Conservation (phyloP, 2,113 vertebrate species). For the Cryptoleucopteryx plumbea region DNA sequence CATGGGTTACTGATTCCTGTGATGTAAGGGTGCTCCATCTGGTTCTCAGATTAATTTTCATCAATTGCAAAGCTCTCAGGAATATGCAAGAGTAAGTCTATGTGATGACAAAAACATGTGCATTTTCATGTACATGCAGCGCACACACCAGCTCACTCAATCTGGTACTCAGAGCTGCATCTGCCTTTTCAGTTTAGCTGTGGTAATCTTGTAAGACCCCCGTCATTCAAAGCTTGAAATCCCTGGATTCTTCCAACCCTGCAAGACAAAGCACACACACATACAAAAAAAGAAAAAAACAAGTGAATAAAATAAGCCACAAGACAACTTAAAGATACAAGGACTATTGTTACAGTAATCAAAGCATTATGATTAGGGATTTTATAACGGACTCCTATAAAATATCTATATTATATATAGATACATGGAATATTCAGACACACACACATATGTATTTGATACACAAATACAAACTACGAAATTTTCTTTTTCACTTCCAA, state of each 20-base stretch:
- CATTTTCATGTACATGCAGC: neutral
- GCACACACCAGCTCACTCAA: neutral
- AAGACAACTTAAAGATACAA: neutral
- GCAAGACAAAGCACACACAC: conserved; percentile 47
- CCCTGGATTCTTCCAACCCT: conserved; percentile 53
- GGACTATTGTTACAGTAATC: neutral
- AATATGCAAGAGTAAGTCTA: conserved; percentile 26
- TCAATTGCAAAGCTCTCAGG: conserved; percentile 57
- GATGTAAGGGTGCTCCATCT: conserved; percentile 60
- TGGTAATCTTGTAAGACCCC: neutral
- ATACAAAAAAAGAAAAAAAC: neutral
- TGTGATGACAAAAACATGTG: neutral
- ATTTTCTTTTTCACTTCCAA: neutral
- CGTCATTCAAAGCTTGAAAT: conserved; percentile 10
- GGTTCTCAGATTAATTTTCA: conserved; percentile 66
- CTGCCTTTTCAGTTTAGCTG: conserved; percentile 21
- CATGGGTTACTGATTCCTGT: conserved; percentile 45
- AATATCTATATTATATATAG: neutral
- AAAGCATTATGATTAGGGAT: neutral
- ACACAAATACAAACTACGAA: fast-evolving
- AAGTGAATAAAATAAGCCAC: neutral
- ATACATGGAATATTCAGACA: neutral
- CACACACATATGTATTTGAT: neutral
- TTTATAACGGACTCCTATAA: neutral
- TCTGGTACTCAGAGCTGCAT: neutral